phyloP scores from a whole-genome alignment of 1,140 invertebrate genomes.

The Dufourea novaeangliae region DNA sequence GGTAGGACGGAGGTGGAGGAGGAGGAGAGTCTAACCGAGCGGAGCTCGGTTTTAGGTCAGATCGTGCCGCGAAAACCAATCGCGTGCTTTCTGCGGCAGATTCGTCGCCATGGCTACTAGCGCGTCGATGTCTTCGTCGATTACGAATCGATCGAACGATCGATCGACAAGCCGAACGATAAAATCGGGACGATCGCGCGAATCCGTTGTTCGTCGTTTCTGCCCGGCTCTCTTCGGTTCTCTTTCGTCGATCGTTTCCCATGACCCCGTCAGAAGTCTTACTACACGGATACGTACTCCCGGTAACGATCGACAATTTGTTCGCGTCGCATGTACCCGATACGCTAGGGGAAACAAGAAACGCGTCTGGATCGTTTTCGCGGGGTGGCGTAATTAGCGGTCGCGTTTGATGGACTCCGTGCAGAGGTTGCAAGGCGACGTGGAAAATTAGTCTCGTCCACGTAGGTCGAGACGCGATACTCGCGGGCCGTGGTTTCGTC shows the following conservation, averaged over 20 bases:
- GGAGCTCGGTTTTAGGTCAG: conserved; percentile 77
- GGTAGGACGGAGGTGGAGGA: conserved; percentile 56
- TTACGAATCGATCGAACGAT: conserved; percentile 47
- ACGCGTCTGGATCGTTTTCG: background rate
- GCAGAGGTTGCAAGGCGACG: too few relatives aligned
- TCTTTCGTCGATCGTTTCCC: background rate
- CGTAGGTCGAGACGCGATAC: background rate
- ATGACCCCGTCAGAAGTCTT: background rate
- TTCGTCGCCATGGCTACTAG: conserved; percentile 60
- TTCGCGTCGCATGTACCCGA: background rate
- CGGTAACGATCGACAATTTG: background rate
- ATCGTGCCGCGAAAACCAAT: conserved; percentile 80
- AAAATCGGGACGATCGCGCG: conserved; percentile 24
- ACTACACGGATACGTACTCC: too few relatives aligned
- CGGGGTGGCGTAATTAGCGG: too few relatives aligned
- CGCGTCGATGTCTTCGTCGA: conserved; percentile 50
- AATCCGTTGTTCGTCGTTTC: background rate
- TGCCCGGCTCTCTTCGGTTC: background rate
- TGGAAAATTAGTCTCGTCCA: background rate
- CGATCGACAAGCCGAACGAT: conserved; percentile 34
- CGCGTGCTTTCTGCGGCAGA: conserved; percentile 55
- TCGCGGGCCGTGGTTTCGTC: background rate
- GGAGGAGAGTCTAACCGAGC: conserved; percentile 67
- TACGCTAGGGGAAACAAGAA: background rate
- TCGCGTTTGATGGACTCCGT: background rate